Base-by-base conservation (phyloP, 2,888 invertebrate genomes). In the Lasioglossum calceatum region DNA sequence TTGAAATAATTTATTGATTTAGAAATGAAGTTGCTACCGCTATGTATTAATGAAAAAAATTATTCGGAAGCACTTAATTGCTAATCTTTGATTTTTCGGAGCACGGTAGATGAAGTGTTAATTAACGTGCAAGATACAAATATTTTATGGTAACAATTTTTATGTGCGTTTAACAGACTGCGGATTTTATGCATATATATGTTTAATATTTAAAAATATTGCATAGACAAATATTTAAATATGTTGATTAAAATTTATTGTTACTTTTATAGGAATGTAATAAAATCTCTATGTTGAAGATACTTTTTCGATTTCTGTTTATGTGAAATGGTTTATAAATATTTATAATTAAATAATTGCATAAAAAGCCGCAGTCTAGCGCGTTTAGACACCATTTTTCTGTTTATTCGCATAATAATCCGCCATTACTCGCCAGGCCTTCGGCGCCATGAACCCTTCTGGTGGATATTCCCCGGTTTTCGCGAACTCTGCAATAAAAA, bases 401-500 rank as follows among this genome's bases (percentile, higher is more conserved):
- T 39, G n/a, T 27, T 85, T 93, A 97, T 97, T 95, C n/a, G 79
- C 47, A 23, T 99, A 99, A 95, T 98, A 98, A 81, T 97, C 97
- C 0, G 98, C 96, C 50, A 99, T 96, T 70, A 99, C 97, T 91
- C 97, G 96, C 99, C 99, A 99, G 0, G 99, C 99, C 84, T 97
- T 96, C 0, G 98, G 97, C 23, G 98, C 98, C 99, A 99, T 99
- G 95, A 99, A 99, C 2, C 99, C 99, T 92, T 98, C 97, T 0
- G 99, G 99, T 1, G 99, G 99, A 91, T 96, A 96, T 91, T 97
- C 97, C 0, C 99, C 99, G n/a, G 97, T 96, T 93, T 97, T 97
- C 0, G 99, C 99, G 64, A 97, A 95, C 90, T 96, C 96, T 96
- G 91, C 47, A 92, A 93, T 36, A 27, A 58, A 64, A 71, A n/a